Evolutionary conservation across 2,797 vertebrate species (phyloP).

Genomic region (Lycodopsis pacificus): DNA sequence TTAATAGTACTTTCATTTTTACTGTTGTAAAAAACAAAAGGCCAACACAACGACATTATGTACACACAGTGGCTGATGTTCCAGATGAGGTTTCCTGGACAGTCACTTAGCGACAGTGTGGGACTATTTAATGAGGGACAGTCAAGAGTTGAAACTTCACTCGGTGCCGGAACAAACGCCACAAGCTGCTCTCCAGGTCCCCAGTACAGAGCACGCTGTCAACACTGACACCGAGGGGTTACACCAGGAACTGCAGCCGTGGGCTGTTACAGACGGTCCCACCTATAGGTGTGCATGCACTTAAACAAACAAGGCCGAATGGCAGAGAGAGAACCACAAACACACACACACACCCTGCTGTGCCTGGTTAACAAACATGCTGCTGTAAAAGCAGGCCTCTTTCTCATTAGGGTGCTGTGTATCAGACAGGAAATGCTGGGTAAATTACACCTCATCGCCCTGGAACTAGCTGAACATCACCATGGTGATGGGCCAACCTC

Average conservation of each 20-base stretch:
- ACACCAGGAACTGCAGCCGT: constrained; percentile 70
- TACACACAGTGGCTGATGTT: constrained; percentile 31
- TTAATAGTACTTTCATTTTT: neutral
- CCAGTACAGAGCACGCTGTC: constrained; percentile 64
- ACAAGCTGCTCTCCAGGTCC: constrained; percentile 21
- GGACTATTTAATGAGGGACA: constrained; percentile 31
- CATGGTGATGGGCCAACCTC: constrained; percentile 77
- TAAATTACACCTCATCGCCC: constrained; percentile 81
- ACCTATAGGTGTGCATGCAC: constrained; percentile 43
- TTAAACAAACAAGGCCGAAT: constrained; percentile 35
- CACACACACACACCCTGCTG: constrained; percentile 51
- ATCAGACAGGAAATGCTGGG: constrained; percentile 84
- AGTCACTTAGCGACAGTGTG: constrained; percentile 25
- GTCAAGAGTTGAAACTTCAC: constrained; percentile 34
- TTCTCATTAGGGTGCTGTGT: constrained; percentile 77
- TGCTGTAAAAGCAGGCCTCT: constrained; percentile 76
- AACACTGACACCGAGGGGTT: constrained; percentile 86
- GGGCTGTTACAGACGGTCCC: constrained; percentile 28
- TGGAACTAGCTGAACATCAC: constrained; percentile 75
- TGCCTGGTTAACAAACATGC: constrained; percentile 72
- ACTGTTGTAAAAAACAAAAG: neutral
- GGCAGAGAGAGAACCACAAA: constrained; percentile 17
- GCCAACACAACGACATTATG: constrained; percentile 5
- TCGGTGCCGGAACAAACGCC: constrained; percentile 17
- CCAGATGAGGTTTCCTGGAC: constrained; percentile 7